Base-by-base conservation (phyloP, 2,888 invertebrate genomes). In the Heliconius ismenius region DNA sequence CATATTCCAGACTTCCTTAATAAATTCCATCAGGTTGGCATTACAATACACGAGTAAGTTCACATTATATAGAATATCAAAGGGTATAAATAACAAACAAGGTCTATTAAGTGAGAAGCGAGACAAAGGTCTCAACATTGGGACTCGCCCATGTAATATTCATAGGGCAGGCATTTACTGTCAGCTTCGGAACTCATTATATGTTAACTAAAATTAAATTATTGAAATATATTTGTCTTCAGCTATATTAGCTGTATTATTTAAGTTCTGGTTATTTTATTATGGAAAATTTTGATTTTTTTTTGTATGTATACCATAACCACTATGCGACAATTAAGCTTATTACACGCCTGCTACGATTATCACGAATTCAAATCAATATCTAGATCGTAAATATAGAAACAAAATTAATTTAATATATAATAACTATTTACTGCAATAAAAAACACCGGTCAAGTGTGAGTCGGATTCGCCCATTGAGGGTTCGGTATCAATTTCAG, bases 111-210 rank as follows among this genome's bases (percentile, higher is more conserved):
- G 26, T 9, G 26, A n/a, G 36, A 62, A 43, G 62, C 62, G 70
- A 70, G 32, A 70, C 70, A 58, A 70, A 70, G 70, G 70, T 70
- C 58, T 58, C 36, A n/a, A 24, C 70, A 36, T 70, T 58, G 54
- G 58, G 70, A 24, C 58, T 24, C 32, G 32, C 36, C 69, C 58
- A 58, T 70, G 58, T 58, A 58, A 36, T 70, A 70, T 70, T 70
- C 70, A 70, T 70, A n/a, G 32, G n/a, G n/a, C n/a, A 36, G 58
- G 70, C 70, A 70, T 70, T 70, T n/a, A 36, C 58, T 70, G 36
- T 70, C 58, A 70, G 70, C 70, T 70, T 36, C 15, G 2, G 24
- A 70, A 58, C 58, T 58, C 70, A 70, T 58, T 70, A 54, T 24
- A 36, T 58, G 58, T 24, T 58, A 70, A 70, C 58, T 58, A 58